Base-by-base conservation (phyloP, 2,888 invertebrate species). In the Stenoptilia bipunctidactyla region DNA sequence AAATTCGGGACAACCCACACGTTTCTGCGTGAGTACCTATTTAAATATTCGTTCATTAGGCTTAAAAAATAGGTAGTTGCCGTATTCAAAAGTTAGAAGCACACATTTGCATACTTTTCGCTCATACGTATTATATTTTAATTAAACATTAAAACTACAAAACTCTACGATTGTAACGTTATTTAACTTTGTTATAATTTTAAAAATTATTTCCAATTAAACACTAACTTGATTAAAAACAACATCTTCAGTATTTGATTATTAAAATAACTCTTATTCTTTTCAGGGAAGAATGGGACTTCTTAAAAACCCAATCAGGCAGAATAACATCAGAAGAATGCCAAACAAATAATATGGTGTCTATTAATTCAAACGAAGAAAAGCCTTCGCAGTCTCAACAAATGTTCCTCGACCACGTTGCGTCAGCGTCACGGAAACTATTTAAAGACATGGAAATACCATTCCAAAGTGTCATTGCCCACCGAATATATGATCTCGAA, bases 271-370 rank as follows among this genome's bases (percentile, higher is more conserved):
- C 10, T 43, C 47, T 45, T 15, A 15, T 40, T 5, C 20, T 3
- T 86, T 86, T 37, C 82, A 95, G 94, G 15, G 98, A 98, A 65
- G 98, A 98, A 74, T 98, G 98, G 98, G 92, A 94, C 51, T 93
- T 94, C 68, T 80, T 98, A 10, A 92, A 91, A 58, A 88, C 86
- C 14, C 86, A 86, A 47, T 71, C 82, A 1, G 80, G 76, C 13
- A 69, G 67, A 54, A 43, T 51, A 0, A 43, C 54, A 2, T 52
- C 53, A 1, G 66, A 75, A 13, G 79, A 82, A 42, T 42, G 51
- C 0, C 70, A 66, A 47, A 47, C 61, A 0, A 55, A 74, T 53
- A 59, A 84, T 66, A 69, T 64, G 61, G 54, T 71, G 50, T 58
- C 63, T 30, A 56, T 73, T 10, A 66, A 70, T 39, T 58, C 57